A percentile compares a stretch with the other conserved stretches of the same genome.
These are phyloP conservation scores for Melipona bicolor DNA, from an alignment of 2,888 invertebrate genomes.

Conservation along the genomic window DNA sequence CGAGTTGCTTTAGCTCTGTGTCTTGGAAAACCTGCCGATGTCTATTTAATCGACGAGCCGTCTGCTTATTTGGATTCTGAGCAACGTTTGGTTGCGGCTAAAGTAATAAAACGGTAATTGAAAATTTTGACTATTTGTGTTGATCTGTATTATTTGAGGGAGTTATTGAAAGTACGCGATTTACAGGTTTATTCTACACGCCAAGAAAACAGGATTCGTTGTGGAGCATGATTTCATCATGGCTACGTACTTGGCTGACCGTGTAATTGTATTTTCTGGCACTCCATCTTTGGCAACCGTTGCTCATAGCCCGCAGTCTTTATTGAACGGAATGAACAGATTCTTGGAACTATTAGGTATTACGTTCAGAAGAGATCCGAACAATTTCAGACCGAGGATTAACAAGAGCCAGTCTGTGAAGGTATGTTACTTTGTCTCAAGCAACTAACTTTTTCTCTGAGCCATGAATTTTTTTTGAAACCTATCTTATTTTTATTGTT, in stretches of 20 bases:
- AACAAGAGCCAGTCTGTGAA: conserved; percentile 98
- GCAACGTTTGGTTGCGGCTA: conserved; percentile 99
- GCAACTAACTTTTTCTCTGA: neutral
- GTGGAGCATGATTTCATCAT: conserved; percentile 99
- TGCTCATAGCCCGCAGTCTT: conserved; percentile 96
- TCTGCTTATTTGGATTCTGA: conserved; percentile 99
- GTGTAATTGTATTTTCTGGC: conserved; percentile 99
- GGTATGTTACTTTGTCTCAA: conserved; percentile 84
- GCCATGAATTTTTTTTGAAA: neutral
- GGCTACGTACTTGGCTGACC: conserved; percentile 99
- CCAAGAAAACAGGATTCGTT: conserved; percentile 99
- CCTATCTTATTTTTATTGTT: conserved; percentile 70
- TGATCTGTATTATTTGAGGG: neutral
- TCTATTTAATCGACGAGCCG: conserved; percentile 99
- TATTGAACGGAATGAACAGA: conserved; percentile 99
- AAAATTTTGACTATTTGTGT: conserved; percentile 53
- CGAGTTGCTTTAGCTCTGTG: conserved; percentile 98
- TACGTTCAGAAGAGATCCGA: conserved; percentile 99
- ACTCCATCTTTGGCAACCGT: conserved; percentile 94
- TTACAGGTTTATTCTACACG: conserved; percentile 97
- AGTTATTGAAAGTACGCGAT: neutral
- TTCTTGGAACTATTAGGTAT: conserved; percentile 98
- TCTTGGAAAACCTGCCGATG: conserved; percentile 99
- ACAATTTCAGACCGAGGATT: conserved; percentile 99
- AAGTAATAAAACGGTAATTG: conserved; percentile 96